A percentile compares a stretch with the other conserved stretches of the same genome.
These are phyloP conservation scores for Dromas ardeola DNA, from an alignment of 2,113 vertebrate species.

Conservation along the genomic window DNA sequence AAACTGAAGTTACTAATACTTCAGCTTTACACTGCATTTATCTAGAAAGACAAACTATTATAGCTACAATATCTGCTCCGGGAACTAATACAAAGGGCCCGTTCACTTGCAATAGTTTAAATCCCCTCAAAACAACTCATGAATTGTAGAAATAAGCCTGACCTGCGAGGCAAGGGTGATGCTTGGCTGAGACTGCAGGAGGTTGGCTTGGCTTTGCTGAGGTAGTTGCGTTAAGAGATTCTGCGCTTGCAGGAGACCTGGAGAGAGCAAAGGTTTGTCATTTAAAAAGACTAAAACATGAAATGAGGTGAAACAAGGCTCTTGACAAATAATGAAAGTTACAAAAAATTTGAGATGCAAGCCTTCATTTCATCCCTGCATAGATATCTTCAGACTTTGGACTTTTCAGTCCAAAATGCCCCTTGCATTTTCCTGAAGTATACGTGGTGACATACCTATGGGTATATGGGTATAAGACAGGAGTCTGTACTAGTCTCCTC, in stretches of 20 bases:
- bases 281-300: background rate
- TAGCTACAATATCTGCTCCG: background rate
- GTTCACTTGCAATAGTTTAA: background rate
- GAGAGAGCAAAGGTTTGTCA: background rate
- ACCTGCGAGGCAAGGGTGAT: conserved; percentile 98
- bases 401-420: background rate
- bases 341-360: background rate
- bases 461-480: background rate
- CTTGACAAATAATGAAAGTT: background rate
- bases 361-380: background rate
- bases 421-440: background rate
- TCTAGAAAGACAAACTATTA: background rate
- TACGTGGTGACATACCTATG: background rate
- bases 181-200: conserved; percentile 97
- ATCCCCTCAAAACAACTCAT: background rate
- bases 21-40: background rate
- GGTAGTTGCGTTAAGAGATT: conserved; percentile 99
- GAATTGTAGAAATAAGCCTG: background rate
- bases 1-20: background rate
- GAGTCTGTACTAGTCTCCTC: background rate
- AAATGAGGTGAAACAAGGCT: background rate
- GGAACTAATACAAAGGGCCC: background rate
- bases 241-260: conserved; percentile 96
- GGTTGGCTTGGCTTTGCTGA: conserved; percentile 99
- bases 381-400: background rate